Conservation (phyloP, 2,113 vertebrate genomes). For the Odocoileus virginianus region DNA sequence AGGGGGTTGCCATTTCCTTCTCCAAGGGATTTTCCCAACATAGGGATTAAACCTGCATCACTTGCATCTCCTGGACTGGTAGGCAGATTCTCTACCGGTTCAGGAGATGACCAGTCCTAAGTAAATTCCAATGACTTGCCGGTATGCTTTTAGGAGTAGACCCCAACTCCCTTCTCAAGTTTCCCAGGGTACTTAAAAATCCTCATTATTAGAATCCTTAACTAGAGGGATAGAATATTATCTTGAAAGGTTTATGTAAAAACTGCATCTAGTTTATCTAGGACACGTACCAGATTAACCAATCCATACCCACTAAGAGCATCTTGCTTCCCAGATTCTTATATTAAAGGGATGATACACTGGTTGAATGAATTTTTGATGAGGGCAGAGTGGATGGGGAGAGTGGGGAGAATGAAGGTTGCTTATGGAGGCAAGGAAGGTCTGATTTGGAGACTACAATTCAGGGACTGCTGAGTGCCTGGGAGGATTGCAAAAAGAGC, state of each 20-base stretch:
- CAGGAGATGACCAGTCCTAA: background rate
- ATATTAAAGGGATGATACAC: background rate
- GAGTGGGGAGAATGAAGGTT: background rate
- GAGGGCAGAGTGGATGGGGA: background rate
- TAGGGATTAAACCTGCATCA: background rate
- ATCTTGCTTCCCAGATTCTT: background rate
- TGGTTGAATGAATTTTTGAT: background rate
- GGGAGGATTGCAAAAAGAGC: background rate
- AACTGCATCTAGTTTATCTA: background rate
- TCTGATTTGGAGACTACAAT: background rate
- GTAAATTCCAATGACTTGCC: background rate
- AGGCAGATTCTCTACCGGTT: background rate
- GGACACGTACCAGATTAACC: background rate
- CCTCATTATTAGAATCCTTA: background rate
- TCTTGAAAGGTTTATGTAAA: background rate
- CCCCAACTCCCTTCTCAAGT: background rate
- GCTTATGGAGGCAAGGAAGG: background rate
- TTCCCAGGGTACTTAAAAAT: background rate
- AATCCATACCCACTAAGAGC: background rate
- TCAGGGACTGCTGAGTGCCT: background rate
- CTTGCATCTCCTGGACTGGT: background rate
- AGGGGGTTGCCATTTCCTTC: background rate
- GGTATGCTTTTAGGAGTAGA: background rate
- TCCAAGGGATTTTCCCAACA: background rate
- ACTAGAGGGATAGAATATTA: background rate